Evolutionary conservation across 2,888 invertebrate genomes (phyloP), one percentile per base, ranked within the genome.

Genomic region (Protophormia terraenovae): DNA sequence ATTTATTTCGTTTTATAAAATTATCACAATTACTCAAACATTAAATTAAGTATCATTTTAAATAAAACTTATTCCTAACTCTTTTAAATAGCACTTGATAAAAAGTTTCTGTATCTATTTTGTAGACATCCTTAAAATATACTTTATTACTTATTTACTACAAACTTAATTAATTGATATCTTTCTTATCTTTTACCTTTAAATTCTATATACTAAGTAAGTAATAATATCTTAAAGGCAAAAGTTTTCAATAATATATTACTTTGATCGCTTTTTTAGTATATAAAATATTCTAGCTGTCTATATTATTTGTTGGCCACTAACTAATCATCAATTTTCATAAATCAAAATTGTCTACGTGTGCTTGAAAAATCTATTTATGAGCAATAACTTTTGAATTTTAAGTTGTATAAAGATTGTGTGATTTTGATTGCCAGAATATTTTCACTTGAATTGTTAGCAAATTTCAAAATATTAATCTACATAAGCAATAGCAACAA

Each of bases 241-340:
- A 66, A 47, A 80, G 24, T 66, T 72, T 73, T 64, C 45, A 66
- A 58, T 27, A 66, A 35, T 55, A 66, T 58, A 12, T 58, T 24
- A 45, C 66, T 73, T 58, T 73, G 55, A 72, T 73, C 72, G 55
- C 22, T 47, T 66, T 41, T 22, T 10, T 1, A n/a, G 19, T 22
- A n/a, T n/a, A 47, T 55, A 41, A 38, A 22, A 7, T 12, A 41
- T 6, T 60, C 66, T 60, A 32, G 64, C 53, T 72, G 71, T 55
- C 53, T 53, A 22, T 55, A 16, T 7, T 19, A 53, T 69, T 67
- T 75, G 53, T 60, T 75, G 24, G 76, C 50, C 69, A 64, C 32
- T 45, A 81, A 78, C 81, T 81, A 69, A 73, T 78, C 73, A 77
- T 69, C 64, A 85, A 78, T 67, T 85, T 82, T 78, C 75, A 85